Evolutionary conservation across 2,797 vertebrate genomes (phyloP), one percentile per base, ranked within the genome.

Genomic region (Melanotaenia boesemani): DNA sequence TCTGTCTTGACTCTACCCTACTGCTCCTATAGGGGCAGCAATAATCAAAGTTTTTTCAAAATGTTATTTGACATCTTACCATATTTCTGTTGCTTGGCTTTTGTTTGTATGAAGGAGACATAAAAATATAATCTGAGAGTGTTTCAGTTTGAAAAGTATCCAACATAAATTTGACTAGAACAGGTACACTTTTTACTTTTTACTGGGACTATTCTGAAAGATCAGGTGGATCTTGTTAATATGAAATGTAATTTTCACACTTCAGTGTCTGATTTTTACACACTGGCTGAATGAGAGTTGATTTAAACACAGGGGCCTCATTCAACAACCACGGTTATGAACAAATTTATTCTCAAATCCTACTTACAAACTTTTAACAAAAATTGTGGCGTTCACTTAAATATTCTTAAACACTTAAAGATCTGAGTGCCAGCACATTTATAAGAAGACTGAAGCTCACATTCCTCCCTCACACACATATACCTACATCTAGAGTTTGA

Each of bases 1-100:
- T 79, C 74, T 74, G 71, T 77, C 81, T 50, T 37, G 52, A 70
- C 63, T 44, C 11, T 36, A 26, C 52, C 24, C 28, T 6, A 55
- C 52, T 28, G 52, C 52, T 55, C 52, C 16, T 55, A 22, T 22
- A 22, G n/a, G n/a, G 11, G 48, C 48, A 55, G 50, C 4, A 54
- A n/a, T 12, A 24, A 22, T 54, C n/a, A 54, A 54, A 22, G 50
- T 54, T 22, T 54, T 50, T 24, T 12, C 22, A 54, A 22, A 11
- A 22, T 26, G 24, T 55, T 55, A 26, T 26, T 26, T 12, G 12
- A 15, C 12, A 30, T 56, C 54, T 15, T 22, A 2, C 48, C 24
- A n/a, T 22, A 54, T 10, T 54, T 54, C 24, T 26, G 11, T 28
- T 8, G 7, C n/a, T 22, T 22, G n/a, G n/a, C 20, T 20, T 50